These are phyloP conservation scores for Hypselothyrea guttata DNA, from an alignment of 2,888 invertebrate genomes.

Conservation along the genomic window DNA sequence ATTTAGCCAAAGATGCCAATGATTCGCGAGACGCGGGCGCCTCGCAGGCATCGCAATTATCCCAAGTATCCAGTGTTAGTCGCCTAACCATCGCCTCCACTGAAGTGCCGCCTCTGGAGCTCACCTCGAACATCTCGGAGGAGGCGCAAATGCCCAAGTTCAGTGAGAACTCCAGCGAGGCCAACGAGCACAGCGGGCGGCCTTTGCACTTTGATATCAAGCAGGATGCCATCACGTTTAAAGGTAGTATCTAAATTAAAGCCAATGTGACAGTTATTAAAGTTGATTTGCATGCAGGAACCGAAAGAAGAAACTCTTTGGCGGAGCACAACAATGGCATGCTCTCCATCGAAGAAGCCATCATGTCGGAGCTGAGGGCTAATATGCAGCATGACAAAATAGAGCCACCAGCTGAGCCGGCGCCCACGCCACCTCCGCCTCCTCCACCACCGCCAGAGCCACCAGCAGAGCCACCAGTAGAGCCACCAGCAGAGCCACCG, in stretches of 20 bases:
- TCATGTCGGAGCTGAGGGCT: constrained; percentile 61
- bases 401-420: constrained; percentile 11
- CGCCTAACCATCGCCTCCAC: constrained; percentile 72
- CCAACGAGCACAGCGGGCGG: constrained; percentile 35
- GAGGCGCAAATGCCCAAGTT: constrained; percentile 82
- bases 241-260: constrained; percentile 68
- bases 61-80: constrained; percentile 86
- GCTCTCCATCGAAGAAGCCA: constrained; percentile 60
- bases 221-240: constrained; percentile 81
- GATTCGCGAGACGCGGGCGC: constrained; percentile 80
- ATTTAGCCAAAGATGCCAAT: constrained; percentile 52
- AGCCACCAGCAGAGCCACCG: constrained; percentile 6
- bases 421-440: background rate
- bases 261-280: too few relatives aligned
- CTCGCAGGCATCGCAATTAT: constrained; percentile 85
- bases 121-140: constrained; percentile 80
- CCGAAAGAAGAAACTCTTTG: constrained; percentile 67
- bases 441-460: background rate
- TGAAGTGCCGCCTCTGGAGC: constrained; percentile 83
- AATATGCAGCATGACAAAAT: constrained; percentile 40
- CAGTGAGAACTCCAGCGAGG: constrained; percentile 77
- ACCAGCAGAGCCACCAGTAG: constrained; percentile 11
- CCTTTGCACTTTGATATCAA: constrained; percentile 81
- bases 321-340: constrained; percentile 36
- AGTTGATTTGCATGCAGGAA: constrained; percentile 66